phyloP scores from a whole-genome alignment of 1,140 invertebrate species.

The Caenorhabditis remanei region DNA sequence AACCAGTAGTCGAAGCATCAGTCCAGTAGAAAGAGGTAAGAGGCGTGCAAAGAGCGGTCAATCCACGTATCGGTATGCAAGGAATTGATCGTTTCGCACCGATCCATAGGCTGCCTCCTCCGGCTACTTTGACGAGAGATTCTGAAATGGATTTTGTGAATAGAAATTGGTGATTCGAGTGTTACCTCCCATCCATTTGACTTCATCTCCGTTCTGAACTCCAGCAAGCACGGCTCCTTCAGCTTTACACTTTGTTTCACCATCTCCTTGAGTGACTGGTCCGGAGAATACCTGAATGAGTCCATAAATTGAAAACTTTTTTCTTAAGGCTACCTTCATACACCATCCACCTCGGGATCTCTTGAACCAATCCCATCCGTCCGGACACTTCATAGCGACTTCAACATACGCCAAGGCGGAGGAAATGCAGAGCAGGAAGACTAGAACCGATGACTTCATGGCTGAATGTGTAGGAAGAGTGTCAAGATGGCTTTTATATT shows the following conservation, averaged over 20 bases:
- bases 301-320: too few species aligned
- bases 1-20: not conserved
- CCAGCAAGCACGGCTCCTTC: not conserved
- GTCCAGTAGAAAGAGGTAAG: not conserved
- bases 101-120: not conserved
- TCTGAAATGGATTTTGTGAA: not conserved
- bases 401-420: not conserved
- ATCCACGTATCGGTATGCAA: not conserved
- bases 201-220: not conserved
- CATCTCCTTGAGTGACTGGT: too few species aligned
- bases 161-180: not conserved
- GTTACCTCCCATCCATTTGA: not conserved
- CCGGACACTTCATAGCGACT: not conserved
- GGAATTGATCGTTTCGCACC: not conserved
- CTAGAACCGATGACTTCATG: too few species aligned
- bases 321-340: too few species aligned
- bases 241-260: not conserved
- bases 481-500: too few species aligned
- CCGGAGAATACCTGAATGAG: not conserved
- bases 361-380: not conserved
- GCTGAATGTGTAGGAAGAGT: too few species aligned
- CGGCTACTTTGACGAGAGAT: not conserved
- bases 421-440: not conserved
- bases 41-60: not conserved
- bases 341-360: conserved; percentile 11